These are phyloP conservation scores for Babylonia areolata DNA, from an alignment of 1,140 invertebrate species.

Conservation along the genomic window DNA sequence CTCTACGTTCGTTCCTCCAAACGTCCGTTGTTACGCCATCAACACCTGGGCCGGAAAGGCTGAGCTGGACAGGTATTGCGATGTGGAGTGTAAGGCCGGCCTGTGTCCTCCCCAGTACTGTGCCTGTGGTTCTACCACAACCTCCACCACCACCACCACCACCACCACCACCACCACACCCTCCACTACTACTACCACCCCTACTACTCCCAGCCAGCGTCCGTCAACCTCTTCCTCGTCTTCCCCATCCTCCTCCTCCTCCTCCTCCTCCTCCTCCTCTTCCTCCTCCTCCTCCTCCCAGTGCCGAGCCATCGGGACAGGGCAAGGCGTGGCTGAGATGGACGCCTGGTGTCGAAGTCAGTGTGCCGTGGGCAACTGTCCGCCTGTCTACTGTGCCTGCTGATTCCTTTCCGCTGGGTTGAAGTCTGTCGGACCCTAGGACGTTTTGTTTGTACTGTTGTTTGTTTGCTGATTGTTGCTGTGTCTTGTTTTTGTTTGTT, in stretches of 20 bases:
- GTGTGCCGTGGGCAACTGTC: slow-evolving; percentile 9
- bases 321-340: background rate
- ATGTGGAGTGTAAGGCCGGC: background rate
- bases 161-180: slow-evolving; percentile 4
- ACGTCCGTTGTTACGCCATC: background rate
- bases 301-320: background rate
- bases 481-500: background rate
- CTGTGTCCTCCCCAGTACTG: background rate
- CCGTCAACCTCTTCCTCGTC: background rate
- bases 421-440: too few relatives aligned
- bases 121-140: background rate
- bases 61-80: background rate
- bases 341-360: slow-evolving; percentile 4
- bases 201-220: too few relatives aligned
- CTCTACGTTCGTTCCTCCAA: background rate
- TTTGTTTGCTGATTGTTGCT: background rate
- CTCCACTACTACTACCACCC: background rate
- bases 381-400: background rate
- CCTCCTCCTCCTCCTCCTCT: background rate
- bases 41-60: background rate
- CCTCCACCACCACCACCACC: background rate
- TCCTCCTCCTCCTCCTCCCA: background rate
- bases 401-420: background rate
- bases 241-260: background rate
- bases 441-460: too few relatives aligned